Evolutionary conservation across 2,797 vertebrate species (phyloP), one percentile per base, ranked within the genome.

Genomic region (Pantherophis alleghaniensis): DNA sequence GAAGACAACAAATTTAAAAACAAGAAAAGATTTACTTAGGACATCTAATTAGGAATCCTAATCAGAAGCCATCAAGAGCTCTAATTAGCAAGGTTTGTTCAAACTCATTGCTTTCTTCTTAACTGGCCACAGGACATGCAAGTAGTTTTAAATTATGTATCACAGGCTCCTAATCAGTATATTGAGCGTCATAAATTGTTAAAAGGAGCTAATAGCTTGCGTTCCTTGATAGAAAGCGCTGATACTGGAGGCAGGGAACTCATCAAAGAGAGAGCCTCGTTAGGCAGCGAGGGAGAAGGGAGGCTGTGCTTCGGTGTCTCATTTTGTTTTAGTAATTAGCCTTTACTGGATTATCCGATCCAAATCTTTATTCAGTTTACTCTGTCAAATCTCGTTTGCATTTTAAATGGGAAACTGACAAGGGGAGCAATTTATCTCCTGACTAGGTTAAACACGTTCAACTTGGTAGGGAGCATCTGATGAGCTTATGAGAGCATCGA

Each of bases 131-230:
- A 96, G 95, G 96, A 97, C 96, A 97, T 97, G 96, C 96, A 96
- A 96, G 97, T 95, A 96, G 96, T 96, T 97, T 96, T 97, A 97
- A 97, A 97, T 97, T 97, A 98, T 97, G 96, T 97, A 97, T 96
- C 97, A 96, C 91, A 93, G 94, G 95, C 96, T 96, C 95, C 96
- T 97, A 98, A 98, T 98, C 98, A 98, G 97, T 96, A 97, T 97
- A 98, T 98, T 98, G 98, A 98, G 98, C 98, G 97, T 98, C 98
- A 98, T 98, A 98, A 98, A 98, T 98, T 98, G 98, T 98, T 98
- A 98, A 98, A 97, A 97, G 96, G 97, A 98, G 97, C 97, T 97
- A 97, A 98, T 97, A 97, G 97, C 96, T 97, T 97, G 96, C 95
- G 96, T 96, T 96, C 96, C 97, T 96, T 96, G 96, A 95, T 97